phyloP scores from a whole-genome alignment of 2,113 vertebrate genomes.

The Strigops habroptila region DNA sequence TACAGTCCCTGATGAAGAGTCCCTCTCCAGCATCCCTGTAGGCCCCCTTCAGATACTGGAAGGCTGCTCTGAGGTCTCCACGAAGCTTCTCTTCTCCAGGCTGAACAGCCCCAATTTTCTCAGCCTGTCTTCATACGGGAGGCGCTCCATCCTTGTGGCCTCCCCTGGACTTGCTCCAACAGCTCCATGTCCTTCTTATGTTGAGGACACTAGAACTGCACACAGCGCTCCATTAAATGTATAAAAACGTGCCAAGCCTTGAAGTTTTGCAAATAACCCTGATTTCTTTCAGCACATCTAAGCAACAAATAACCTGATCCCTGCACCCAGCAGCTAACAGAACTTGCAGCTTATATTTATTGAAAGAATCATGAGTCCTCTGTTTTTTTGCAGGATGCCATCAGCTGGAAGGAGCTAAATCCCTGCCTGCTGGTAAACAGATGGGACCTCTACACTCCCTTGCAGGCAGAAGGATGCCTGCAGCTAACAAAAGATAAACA shows the following conservation, averaged over 20 bases:
- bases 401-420: neutral
- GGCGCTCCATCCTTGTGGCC: neutral
- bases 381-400: neutral
- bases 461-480: neutral
- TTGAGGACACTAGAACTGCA: neutral
- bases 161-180: neutral
- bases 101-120: neutral
- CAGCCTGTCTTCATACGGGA: neutral
- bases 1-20: neutral
- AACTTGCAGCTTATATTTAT: neutral
- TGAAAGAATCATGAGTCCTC: neutral
- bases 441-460: neutral
- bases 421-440: neutral
- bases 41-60: neutral
- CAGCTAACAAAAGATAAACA: neutral
- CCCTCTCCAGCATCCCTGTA: neutral
- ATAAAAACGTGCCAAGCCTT: neutral
- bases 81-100: neutral
- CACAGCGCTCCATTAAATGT: fast-evolving
- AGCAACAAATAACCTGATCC: neutral
- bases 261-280: neutral
- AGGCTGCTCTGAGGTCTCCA: neutral
- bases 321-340: neutral
- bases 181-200: neutral
- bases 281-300: neutral